Conservation (phyloP, 2,888 invertebrate species). For the Nasonia oneida region DNA sequence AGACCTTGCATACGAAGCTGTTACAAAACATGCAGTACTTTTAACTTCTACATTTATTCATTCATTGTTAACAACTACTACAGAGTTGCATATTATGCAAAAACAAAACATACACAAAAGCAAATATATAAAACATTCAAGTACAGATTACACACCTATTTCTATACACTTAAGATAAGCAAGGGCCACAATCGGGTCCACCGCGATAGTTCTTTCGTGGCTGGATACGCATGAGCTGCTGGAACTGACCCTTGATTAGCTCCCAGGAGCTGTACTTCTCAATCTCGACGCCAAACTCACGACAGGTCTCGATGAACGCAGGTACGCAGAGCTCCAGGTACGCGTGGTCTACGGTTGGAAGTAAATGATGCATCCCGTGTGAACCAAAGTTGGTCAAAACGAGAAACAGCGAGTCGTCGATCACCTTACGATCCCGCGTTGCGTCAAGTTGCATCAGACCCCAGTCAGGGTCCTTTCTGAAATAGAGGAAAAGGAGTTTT, state of each 20-base stretch:
- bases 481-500: conserved; percentile 61
- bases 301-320: conserved; percentile 83
- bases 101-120: not conserved
- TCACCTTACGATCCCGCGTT: conserved; percentile 85
- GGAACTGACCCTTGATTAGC: conserved; percentile 85
- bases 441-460: conserved; percentile 89
- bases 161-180: no score
- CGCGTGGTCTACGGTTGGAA: conserved; percentile 90
- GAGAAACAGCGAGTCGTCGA: conserved; percentile 84
- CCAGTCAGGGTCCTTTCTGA: conserved; percentile 85
- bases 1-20: no score
- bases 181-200: not conserved
- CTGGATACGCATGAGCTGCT: conserved; percentile 81
- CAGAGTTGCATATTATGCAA: not conserved
- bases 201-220: conserved; percentile 70
- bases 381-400: conserved; percentile 88
- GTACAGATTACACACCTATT: no score
- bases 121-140: no score
- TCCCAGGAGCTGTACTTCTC: conserved; percentile 80
- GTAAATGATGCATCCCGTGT: conserved; percentile 89
- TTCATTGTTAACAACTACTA: not conserved
- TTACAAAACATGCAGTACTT: no score
- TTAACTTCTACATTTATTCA: not conserved
- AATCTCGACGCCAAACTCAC: conserved; percentile 83
- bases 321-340: conserved; percentile 85